Base-by-base conservation (phyloP, 2,797 vertebrate genomes). In the Micropoecilia bifurca region DNA sequence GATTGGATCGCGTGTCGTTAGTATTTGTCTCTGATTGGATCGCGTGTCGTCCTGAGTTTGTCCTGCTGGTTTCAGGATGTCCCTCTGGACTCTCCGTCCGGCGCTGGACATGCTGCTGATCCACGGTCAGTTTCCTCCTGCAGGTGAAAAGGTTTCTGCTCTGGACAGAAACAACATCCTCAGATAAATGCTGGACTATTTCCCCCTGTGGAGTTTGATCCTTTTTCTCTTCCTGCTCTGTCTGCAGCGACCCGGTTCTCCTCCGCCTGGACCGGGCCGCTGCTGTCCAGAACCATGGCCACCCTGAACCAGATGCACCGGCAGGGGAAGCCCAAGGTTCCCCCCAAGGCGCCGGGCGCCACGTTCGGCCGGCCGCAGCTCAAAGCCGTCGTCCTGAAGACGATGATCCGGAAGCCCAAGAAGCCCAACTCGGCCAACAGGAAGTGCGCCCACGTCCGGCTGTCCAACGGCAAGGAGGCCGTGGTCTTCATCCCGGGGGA, bases 401-500 rank as follows among this genome's bases (percentile, higher is more conserved):
- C 97, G 0, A 94, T 99, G 83, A 97, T 95, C 88, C 96, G 97
- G 0, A 99, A 99, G 39, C 98, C 98, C 74, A 99, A 99, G 91
- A 99, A 99, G 53, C 98, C 98, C 45, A 99, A 99, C 94, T 99
- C 98, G 0, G 98, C 98, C 14, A 99, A 99, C 93, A 96, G 97
- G 30, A 98, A 98, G 77, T 99, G 98, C 14, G 97, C 95, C 0
- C 95, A 96, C 0, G 96, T 99, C 41, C 95, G 97, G 0, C 96
- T 99, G 8, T 97, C 97, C 79, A 97, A 95, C 0, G 97, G 98
- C 47, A 95, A 91, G 1, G 98, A 99, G 88, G 97, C 85, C 0
- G 91, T 98, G 2, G 96, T 87, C 74, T 99, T 97, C 87, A 96
- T 99, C 73, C 98, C 98, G 0, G 97, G 98, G 0, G 98, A 99